Evolutionary conservation across 2,113 vertebrate species (phyloP), one percentile per base, ranked within the genome.

Genomic region (Jaculus jaculus): DNA sequence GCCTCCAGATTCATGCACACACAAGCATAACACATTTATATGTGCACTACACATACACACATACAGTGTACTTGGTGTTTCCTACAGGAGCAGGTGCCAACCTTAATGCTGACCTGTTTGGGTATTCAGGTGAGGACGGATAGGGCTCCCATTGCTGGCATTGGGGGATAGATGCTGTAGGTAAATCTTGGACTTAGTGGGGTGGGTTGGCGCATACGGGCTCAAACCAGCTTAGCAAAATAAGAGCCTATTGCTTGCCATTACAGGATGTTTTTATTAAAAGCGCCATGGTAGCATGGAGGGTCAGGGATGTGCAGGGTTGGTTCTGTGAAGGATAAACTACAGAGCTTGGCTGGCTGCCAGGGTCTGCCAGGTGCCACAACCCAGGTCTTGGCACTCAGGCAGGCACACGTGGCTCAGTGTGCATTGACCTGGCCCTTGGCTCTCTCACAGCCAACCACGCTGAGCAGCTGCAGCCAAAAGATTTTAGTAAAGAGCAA

Each of bases 391-490:
- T 81, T 20, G 20, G 89, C 63, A 80, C 7, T 24, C 73, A 73
- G 34, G 23, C 68, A 91, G 94, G 90, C 23, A 16, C 20, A 9
- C 28, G 4, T 0, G 61, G 61, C 69, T 69, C 0, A 7, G 77
- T 73, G 18, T 51, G 21, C 30, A 77, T 96, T 97, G 96, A 95
- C 96, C 68, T 28, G 42, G 85, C 75, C 74, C 26, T 73, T 47
- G 90, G 51, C 58, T 91, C 11, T 1, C 61, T 97, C 91, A 74
- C 71, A 85, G 66, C 1, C 0, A 95, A 90, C 60, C 61, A 87
- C 92, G 87, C 94, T 85, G 93, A 72, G 91, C 94, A 98, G 97
- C 97, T 98, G 97, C 93, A 80, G 79, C 92, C 95, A 78, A 87
- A 90, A 95, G 95, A 79, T 74, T 95, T 96, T 85, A 96, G 96